Conservation (phyloP, 2,113 vertebrate genomes). For the Trichechus manatus region DNA sequence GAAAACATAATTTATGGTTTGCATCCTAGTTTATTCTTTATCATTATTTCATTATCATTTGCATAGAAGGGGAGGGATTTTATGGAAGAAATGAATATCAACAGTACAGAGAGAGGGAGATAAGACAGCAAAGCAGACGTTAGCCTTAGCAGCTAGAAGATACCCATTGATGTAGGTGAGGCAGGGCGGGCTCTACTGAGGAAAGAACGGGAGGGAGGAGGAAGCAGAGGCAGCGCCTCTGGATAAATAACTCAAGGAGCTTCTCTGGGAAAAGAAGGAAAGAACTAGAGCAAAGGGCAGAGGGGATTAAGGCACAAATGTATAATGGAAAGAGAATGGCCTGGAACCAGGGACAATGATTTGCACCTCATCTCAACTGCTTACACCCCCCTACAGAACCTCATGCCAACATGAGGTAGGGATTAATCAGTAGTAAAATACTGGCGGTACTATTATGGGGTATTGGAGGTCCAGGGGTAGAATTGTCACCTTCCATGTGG, state of each 20-base stretch:
- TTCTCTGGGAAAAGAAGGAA: not conserved
- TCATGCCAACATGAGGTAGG: not conserved
- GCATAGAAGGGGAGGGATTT: not conserved
- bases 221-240: accelerated
- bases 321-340: accelerated
- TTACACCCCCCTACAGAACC: not conserved
- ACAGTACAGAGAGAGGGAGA: not conserved
- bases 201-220: not conserved
- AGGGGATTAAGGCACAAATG: not conserved
- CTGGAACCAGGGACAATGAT: not conserved
- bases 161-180: not conserved
- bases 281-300: not conserved
- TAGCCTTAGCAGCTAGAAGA: not conserved
- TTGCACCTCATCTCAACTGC: not conserved
- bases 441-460: no score
- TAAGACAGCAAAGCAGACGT: not conserved
- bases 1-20: conserved; percentile 5
- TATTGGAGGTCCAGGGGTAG: not conserved
- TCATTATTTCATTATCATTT: not conserved
- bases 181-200: accelerated
- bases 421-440: not conserved
- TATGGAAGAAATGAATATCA: not conserved
- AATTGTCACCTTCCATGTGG: not conserved
- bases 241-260: not conserved
- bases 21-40: not conserved